A percentile compares a stretch with the other conserved stretches of the same genome.
These are phyloP conservation scores for Bubo blakistoni DNA, from an alignment of 2,113 vertebrate genomes.

Conservation along the genomic window DNA sequence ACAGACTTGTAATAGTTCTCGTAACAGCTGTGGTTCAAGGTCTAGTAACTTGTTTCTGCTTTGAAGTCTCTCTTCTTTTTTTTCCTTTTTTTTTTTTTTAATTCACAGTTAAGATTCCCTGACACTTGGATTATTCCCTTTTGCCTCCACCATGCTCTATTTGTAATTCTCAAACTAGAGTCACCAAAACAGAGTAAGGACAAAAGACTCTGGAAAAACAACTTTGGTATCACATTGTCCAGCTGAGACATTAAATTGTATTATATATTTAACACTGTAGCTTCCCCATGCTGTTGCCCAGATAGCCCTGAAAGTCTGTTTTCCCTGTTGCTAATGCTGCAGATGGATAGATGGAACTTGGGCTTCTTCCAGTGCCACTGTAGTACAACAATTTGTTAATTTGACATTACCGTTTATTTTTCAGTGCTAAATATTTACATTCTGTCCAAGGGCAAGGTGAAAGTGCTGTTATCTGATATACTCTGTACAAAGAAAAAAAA, in stretches of 20 bases:
- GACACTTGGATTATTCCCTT: conserved; percentile 2
- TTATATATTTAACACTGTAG: not conserved
- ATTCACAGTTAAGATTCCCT: not conserved
- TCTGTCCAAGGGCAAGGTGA: conserved; percentile 54
- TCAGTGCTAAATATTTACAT: conserved; percentile 60
- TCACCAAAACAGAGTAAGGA: not conserved
- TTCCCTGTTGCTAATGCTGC: not conserved
- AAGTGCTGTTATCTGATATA: conserved; percentile 57
- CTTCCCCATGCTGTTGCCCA: not conserved
- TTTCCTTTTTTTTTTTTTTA: not conserved
- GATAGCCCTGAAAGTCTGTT: not conserved
- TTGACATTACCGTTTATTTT: conserved; percentile 58
- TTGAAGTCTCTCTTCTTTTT: not conserved
- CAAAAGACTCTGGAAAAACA: not conserved
- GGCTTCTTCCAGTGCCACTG: conserved; percentile 53
- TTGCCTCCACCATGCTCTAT: conserved; percentile 32
- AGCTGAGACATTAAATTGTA: not conserved
- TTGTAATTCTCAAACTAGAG: conserved; percentile 1
- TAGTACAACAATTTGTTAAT: conserved; percentile 55
- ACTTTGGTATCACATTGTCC: not conserved
- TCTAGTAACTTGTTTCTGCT: conserved; percentile 21
- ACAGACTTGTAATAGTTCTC: conserved; percentile 8
- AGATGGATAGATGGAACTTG: not conserved
- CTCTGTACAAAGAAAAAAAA: not conserved
- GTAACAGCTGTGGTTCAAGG: conserved; percentile 5